Percentiles rank a stretch among this genome's conserved stretches.
These are phyloP conservation scores for Sylvilagus floridanus DNA, from an alignment of 2,797 vertebrate genomes.

Conservation along the genomic window DNA sequence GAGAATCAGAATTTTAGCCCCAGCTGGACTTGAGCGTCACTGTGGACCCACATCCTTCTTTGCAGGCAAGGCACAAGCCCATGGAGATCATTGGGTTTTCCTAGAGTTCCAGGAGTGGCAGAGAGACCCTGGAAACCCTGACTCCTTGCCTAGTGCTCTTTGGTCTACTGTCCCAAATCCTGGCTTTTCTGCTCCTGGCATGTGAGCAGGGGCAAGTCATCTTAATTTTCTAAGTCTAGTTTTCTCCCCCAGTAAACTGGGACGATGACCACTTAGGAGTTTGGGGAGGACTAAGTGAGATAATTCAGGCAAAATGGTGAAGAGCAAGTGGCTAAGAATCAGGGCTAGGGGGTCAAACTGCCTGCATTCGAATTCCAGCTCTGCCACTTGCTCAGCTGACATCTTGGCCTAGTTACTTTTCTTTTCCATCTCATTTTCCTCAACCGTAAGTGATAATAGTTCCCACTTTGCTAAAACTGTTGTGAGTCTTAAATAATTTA, in stretches of 20 bases:
- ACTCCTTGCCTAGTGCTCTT: not conserved
- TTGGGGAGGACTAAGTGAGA: slow-evolving; percentile 19
- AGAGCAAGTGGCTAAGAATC: not conserved
- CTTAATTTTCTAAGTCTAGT: slow-evolving; percentile 28
- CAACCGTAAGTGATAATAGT: not conserved
- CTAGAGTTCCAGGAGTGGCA: not conserved
- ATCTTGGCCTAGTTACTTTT: slow-evolving; percentile 7
- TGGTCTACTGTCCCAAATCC: slow-evolving; percentile 44
- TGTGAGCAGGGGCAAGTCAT: not conserved
- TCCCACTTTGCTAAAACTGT: slow-evolving; percentile 24
- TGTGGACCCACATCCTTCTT: not conserved
- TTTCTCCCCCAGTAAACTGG: not conserved
- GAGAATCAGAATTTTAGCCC: slow-evolving; percentile 65
- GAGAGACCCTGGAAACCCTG: not conserved
- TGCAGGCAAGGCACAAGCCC: not conserved
- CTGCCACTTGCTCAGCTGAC: not conserved
- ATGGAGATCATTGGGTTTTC: not conserved
- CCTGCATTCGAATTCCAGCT: not conserved
- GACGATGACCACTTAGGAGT: not conserved
- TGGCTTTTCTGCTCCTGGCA: not conserved
- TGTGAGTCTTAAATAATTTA: slow-evolving; percentile 33
- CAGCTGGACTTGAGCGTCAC: not conserved
- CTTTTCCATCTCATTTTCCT: slow-evolving; percentile 35
- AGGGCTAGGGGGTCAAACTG: not conserved
- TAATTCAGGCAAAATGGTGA: not conserved